A percentile compares a stretch with the other conserved stretches of the same genome.
Evolutionary conservation across 2,888 invertebrate genomes (phyloP).

Genomic region (Spatulosminthurus flaviceps): DNA sequence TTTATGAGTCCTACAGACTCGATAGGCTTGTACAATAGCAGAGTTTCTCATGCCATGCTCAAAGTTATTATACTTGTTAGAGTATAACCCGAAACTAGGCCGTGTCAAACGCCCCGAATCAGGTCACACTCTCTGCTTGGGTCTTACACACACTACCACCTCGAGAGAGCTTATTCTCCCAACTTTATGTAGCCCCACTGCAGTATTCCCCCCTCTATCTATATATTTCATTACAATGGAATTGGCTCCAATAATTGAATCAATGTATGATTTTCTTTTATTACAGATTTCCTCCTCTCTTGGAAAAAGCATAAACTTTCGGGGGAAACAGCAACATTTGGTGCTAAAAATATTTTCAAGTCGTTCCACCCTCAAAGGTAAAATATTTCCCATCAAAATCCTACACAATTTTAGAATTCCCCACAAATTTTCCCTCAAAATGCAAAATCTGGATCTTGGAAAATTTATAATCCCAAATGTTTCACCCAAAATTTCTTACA

Average conservation of each 20-base stretch:
- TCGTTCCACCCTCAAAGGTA: neutral
- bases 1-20: no score
- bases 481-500: no score
- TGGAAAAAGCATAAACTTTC: no score
- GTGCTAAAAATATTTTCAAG: neutral
- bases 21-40: no score
- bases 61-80: neutral
- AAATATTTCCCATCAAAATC: no score
- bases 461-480: no score
- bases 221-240: neutral
- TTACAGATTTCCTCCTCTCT: neutral
- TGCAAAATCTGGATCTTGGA: no score
- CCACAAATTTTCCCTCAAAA: no score
- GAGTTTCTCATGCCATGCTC: neutral
- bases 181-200: neutral
- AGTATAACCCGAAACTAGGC: conserved; percentile 12
- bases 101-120: conserved; percentile 27
- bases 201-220: neutral
- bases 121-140: conserved; percentile 18
- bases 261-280: neutral
- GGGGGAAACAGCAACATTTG: neutral
- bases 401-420: no score
- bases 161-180: neutral
- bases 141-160: no score
- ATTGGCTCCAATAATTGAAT: neutral